Evolutionary conservation across 1,140 invertebrate species (phyloP), one percentile per base, ranked within the genome.

Genomic region (Latrodectus geometricus): DNA sequence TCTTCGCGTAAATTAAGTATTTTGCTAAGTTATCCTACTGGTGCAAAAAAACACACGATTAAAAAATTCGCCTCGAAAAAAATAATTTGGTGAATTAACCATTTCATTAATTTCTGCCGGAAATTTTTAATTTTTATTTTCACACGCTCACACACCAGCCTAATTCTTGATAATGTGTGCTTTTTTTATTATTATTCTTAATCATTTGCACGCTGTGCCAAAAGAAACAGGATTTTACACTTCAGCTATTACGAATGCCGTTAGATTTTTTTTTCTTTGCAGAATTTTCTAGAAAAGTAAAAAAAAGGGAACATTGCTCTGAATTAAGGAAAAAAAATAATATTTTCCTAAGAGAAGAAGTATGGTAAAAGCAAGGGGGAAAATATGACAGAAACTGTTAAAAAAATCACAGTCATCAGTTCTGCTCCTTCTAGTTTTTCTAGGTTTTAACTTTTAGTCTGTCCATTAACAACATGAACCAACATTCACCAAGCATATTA

Each of bases 81-180:
- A 84, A 75, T 76, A 75, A 23, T 35, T 76, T 50, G 82, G 73
- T 20, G 82, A 84, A 84, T 84, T 84, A 84, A 84, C 82, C 82
- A 84, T 84, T 84, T 84, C 82, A 84, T 84, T 84, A 84, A 84
- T 84, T 84, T 84, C 73, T 84, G 49, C 82, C 73, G 61, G 76
- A 84, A 61, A 70, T 84, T 76, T 78, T 72, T 74, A 61, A 82
- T 84, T 84, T 84, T 84, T 84, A 84, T 76, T 84, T 84, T 84
- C 82, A 84, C 82, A 76, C 82, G 61, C 74, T 81, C 17, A 4
- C 17, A 49, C 49, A 35, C 20, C 11, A 69, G 50, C 72, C 35
- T 56, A 75, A 69, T 49, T 35, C 72, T 68, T 49, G 52, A 84
- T 84, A 84, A 75, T 84, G 56, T 76, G 69, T 48, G 23, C 68